Evolutionary conservation across 2,797 vertebrate species (phyloP).

Genomic region (Channa striata): DNA sequence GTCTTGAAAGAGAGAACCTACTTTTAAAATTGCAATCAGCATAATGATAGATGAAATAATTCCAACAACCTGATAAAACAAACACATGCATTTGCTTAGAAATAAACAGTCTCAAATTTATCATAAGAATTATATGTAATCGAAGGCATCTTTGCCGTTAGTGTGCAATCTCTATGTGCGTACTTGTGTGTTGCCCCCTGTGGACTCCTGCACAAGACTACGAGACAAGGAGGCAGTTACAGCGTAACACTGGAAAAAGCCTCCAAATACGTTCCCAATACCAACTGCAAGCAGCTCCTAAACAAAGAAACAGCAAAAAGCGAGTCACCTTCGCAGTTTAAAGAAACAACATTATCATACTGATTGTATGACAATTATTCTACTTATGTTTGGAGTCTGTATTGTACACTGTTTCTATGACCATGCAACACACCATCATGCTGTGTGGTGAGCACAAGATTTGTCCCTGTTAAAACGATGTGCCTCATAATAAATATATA

Average conservation of each 20-base stretch:
- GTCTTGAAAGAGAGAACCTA: conserved; percentile 91
- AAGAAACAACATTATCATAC: neutral
- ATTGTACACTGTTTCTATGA: conserved; percentile 28
- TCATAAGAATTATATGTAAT: neutral
- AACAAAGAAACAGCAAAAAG: conserved; percentile 10
- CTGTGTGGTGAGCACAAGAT: neutral
- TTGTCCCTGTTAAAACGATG: too few species aligned
- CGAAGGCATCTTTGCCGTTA: neutral
- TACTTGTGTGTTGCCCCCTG: conserved; percentile 95
- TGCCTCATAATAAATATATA: too few species aligned
- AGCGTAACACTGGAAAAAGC: conserved; percentile 92
- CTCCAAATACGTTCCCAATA: conserved; percentile 88
- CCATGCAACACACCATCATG: conserved; percentile 10
- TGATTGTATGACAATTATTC: neutral
- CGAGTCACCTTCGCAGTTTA: neutral
- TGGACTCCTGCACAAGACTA: conserved; percentile 92
- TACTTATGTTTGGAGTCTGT: neutral
- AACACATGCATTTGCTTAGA: conserved; percentile 19
- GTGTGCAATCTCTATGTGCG: conserved; percentile 9
- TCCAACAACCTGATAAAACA: conserved; percentile 74
- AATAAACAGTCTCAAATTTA: conserved; percentile 3
- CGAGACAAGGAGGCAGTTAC: conserved; percentile 95
- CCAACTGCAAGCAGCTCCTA: conserved; percentile 95
- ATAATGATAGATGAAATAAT: conserved; percentile 89
- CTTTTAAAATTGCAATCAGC: conserved; percentile 90